Conservation (phyloP, 2,888 invertebrate genomes). For the Andrena marginata region DNA sequence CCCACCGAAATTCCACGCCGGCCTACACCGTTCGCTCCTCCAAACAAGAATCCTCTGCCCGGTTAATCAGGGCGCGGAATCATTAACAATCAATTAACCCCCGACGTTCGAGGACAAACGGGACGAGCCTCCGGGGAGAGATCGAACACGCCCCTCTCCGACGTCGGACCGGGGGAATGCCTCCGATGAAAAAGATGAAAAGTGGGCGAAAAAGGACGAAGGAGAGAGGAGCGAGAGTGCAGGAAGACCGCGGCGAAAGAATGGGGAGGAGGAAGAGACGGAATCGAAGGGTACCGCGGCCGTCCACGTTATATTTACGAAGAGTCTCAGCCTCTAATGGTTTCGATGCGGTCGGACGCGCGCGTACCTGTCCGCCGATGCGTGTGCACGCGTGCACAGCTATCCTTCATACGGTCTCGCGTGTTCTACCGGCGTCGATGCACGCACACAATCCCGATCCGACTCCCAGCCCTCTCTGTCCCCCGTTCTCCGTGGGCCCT, state of each 20-base stretch:
- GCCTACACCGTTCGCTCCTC: background rate
- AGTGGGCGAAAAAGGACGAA: background rate
- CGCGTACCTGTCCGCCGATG: slow-evolving; percentile 67
- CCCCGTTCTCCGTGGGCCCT: slow-evolving; percentile 20
- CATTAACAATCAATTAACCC: slow-evolving; percentile 42
- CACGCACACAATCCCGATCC: slow-evolving; percentile 24
- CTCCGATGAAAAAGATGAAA: slow-evolving; percentile 15
- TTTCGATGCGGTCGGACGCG: slow-evolving; percentile 79
- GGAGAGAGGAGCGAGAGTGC: background rate
- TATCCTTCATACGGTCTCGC: slow-evolving; percentile 49
- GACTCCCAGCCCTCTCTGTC: background rate
- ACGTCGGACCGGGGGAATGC: background rate
- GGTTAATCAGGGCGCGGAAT: slow-evolving; percentile 19
- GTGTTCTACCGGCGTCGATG: slow-evolving; percentile 38
- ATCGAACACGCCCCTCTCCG: slow-evolving; percentile 7
- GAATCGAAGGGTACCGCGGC: slow-evolving; percentile 26
- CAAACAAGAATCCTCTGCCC: background rate
- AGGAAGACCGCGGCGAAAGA: background rate
- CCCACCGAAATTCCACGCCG: background rate
- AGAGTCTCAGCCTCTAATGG: slow-evolving; percentile 79
- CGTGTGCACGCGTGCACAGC: slow-evolving; percentile 52
- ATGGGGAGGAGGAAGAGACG: background rate
- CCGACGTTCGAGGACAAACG: background rate
- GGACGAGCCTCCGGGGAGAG: background rate
- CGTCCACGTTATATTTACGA: slow-evolving; percentile 79